Evolutionary conservation across 2,888 invertebrate species (phyloP).

Genomic region (Lepidonotus clava): DNA sequence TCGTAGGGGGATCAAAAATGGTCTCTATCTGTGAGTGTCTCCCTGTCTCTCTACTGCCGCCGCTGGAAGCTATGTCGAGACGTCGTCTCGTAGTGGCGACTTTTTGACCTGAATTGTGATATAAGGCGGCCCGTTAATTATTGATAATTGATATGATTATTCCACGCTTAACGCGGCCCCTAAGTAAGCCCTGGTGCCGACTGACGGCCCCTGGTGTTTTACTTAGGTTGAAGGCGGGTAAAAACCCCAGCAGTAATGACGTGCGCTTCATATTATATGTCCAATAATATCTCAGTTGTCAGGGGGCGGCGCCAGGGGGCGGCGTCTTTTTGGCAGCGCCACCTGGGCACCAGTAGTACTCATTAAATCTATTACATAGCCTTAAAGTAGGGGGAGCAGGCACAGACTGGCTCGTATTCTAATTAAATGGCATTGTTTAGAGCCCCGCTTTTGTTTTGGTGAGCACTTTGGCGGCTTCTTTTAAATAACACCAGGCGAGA

Average conservation of each 20-base stretch:
- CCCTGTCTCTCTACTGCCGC: background rate
- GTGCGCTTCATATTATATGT: background rate
- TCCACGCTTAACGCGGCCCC: background rate
- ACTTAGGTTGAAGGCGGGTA: background rate
- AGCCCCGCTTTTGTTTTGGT: background rate
- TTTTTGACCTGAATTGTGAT: no score
- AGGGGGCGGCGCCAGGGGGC: background rate
- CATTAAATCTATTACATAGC: slow-evolving; percentile 34
- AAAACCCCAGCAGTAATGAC: background rate
- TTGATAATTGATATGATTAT: slow-evolving; percentile 36
- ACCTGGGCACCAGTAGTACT: background rate
- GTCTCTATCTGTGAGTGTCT: background rate
- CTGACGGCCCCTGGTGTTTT: background rate
- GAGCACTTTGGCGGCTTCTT: no score
- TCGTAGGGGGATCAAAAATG: no score
- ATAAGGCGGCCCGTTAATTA: no score
- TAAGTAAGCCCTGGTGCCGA: background rate
- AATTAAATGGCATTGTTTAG: slow-evolving; percentile 11
- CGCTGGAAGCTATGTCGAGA: background rate
- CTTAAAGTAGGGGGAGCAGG: background rate
- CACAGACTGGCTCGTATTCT: background rate
- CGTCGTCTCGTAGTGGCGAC: no score
- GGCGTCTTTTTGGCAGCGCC: background rate
- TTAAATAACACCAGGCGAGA: no score
- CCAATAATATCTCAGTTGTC: slow-evolving; percentile 9